These are phyloP conservation scores for Porites rus DNA, from an alignment of 92 coral and sea anemone species.

Conservation along the genomic window DNA sequence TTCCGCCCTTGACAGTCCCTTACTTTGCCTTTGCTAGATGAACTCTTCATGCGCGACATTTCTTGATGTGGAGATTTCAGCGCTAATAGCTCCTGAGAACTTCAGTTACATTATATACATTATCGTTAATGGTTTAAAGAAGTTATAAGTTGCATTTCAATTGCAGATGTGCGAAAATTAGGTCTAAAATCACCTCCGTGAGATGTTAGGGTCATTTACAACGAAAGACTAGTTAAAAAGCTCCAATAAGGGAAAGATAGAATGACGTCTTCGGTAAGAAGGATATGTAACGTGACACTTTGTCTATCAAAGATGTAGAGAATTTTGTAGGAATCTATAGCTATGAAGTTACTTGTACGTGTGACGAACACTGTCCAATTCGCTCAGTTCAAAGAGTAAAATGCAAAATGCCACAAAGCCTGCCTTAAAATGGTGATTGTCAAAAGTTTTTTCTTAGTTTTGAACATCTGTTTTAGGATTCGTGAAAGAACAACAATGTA, in stretches of 20 bases:
- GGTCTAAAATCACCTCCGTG: neutral
- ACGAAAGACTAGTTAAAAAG: too few species aligned
- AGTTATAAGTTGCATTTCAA: neutral
- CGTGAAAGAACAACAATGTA: neutral
- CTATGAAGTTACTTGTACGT: too few species aligned
- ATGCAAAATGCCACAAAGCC: neutral
- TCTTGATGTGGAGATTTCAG: neutral
- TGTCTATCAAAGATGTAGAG: neutral
- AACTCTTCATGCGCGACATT: neutral
- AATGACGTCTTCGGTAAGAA: neutral
- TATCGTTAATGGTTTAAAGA: neutral
- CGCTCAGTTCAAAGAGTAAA: too few species aligned
- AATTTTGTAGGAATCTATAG: too few species aligned
- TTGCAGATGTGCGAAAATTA: conserved; percentile 1
- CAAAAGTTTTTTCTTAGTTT: neutral
- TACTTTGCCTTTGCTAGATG: conserved; percentile 48
- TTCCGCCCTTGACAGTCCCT: conserved; percentile 52
- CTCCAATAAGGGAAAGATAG: neutral
- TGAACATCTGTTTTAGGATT: neutral
- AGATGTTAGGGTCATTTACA: too few species aligned
- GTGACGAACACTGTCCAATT: too few species aligned
- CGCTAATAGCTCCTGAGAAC: neutral
- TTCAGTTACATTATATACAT: neutral
- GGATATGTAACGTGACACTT: neutral
- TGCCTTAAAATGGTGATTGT: neutral